phyloP scores from a whole-genome alignment of 2,888 invertebrate species.

The Spisula solida region DNA sequence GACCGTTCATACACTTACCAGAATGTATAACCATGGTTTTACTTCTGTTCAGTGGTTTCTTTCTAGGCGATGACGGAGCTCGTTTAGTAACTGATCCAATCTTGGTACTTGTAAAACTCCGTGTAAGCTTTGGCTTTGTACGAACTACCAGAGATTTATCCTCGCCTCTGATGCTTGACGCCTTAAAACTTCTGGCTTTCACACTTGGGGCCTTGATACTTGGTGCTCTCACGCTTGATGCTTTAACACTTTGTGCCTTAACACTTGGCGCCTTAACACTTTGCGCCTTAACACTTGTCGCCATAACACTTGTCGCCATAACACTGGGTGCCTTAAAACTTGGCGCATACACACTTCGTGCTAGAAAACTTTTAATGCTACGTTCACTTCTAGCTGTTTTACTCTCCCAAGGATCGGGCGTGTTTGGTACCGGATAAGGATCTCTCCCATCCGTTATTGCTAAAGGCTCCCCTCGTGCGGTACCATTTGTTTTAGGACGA shows the following conservation, averaged over 20 bases:
- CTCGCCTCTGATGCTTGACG: conserved; percentile 23
- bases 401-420: conserved; percentile 14
- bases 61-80: background rate
- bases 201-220: conserved; percentile 32
- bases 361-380: conserved; percentile 30
- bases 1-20: conserved; percentile 30
- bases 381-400: conserved; percentile 18
- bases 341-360: conserved; percentile 36
- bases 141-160: background rate
- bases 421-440: background rate
- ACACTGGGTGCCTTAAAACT: conserved; percentile 34
- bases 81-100: conserved; percentile 45
- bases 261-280: conserved; percentile 41
- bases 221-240: conserved; percentile 48
- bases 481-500: conserved; percentile 43
- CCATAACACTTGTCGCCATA: background rate
- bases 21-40: conserved; percentile 49
- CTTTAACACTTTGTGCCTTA: conserved; percentile 28
- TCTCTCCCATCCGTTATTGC: conserved; percentile 50
- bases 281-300: conserved; percentile 16
- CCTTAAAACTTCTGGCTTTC: background rate
- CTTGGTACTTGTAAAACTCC: conserved; percentile 57
- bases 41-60: conserved; percentile 44
- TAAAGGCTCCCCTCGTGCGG: conserved; percentile 26
- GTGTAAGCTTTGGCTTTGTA: background rate